Conservation (phyloP, 2,888 invertebrate species). For the Chydorus sphaericus region DNA sequence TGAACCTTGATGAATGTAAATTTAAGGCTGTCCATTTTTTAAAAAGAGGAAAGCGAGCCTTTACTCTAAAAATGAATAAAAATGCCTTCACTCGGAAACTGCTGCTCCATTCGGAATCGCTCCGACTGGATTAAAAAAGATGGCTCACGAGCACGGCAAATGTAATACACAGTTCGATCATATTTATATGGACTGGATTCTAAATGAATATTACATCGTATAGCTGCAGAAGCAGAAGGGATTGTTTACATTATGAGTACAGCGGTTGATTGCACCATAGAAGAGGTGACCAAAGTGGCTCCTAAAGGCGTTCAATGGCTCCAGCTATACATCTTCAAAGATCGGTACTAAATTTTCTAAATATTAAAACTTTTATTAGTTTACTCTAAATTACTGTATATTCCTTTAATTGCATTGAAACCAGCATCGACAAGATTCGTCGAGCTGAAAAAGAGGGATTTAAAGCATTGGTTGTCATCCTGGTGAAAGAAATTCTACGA, state of each 20-base stretch:
- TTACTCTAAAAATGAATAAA: no score
- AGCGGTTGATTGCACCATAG: conserved; percentile 69
- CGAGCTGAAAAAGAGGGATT: conserved; percentile 69
- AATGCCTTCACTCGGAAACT: no score
- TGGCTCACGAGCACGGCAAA: conserved; percentile 84
- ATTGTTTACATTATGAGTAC: conserved; percentile 73
- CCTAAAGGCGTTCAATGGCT: conserved; percentile 71
- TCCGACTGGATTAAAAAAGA: conserved; percentile 78
- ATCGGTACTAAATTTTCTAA: conserved; percentile 40
- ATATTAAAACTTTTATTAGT: not conserved
- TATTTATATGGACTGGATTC: not conserved
- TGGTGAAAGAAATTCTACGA: conserved; percentile 74
- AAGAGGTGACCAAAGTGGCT: conserved; percentile 65
- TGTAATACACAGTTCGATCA: conserved; percentile 42
- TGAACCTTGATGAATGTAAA: no score
- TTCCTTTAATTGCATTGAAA: conserved; percentile 32
- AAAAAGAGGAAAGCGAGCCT: no score
- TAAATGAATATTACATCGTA: conserved; percentile 18
- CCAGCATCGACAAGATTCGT: conserved; percentile 52
- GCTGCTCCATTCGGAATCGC: conserved; percentile 52
- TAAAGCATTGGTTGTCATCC: conserved; percentile 65
- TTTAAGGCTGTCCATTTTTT: no score
- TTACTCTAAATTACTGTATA: not conserved
- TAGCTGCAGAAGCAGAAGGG: conserved; percentile 61
- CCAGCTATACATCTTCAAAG: conserved; percentile 77